A percentile compares a stretch with the other conserved stretches of the same genome.
Evolutionary conservation across 2,797 vertebrate genomes (phyloP).

Genomic region (Spea hammondii): DNA sequence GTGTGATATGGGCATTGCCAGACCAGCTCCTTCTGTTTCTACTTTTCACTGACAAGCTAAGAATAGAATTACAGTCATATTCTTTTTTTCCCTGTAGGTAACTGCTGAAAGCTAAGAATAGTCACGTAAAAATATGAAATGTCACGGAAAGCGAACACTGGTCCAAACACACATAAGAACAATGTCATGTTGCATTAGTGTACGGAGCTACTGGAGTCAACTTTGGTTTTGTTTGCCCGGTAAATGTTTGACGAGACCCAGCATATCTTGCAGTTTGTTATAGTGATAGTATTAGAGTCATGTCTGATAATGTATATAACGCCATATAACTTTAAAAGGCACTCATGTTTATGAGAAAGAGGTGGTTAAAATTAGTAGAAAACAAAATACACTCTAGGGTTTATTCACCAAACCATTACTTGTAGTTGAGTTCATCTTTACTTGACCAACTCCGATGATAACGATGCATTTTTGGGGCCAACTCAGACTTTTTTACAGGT

Average conservation of each 20-base stretch:
- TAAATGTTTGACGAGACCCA: background rate
- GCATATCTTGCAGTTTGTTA: no score
- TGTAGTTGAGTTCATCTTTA: no score
- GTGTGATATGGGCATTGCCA: conserved; percentile 71
- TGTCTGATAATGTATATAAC: no score
- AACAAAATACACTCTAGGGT: no score
- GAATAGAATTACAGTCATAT: conserved; percentile 51
- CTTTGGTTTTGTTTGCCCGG: background rate
- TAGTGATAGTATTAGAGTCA: no score
- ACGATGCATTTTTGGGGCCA: no score
- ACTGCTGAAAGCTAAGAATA: conserved; percentile 23
- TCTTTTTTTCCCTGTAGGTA: conserved; percentile 62
- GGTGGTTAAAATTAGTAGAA: no score
- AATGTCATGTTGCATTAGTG: conserved; percentile 16
- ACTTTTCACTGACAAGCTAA: conserved; percentile 46
- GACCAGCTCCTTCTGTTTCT: conserved; percentile 55
- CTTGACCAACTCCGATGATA: no score
- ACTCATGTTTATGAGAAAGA: no score
- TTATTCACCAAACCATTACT: no score
- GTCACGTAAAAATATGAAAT: conserved; percentile 15
- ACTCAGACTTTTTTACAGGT: no score
- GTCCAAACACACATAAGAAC: conserved; percentile 10
- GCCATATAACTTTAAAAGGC: no score
- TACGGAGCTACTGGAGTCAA: background rate
- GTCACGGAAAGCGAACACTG: conserved; percentile 4